A percentile compares a stretch with the other conserved stretches of the same genome.
These are phyloP conservation scores for Autographa pulchrina DNA, from an alignment of 2,888 invertebrate species.

Conservation along the genomic window DNA sequence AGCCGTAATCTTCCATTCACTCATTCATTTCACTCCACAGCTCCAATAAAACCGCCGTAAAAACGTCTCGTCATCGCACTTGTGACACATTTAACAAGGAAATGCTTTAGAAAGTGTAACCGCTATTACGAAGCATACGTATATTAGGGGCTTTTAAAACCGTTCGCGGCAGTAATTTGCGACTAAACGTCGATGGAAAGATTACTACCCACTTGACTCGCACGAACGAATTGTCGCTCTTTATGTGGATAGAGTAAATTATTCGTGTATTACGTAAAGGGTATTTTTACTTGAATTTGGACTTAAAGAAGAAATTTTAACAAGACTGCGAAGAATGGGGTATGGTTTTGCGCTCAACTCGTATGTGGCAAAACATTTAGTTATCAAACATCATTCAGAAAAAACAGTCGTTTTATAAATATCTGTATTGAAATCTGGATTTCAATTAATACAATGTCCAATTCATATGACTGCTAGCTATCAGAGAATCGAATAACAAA, in stretches of 20 bases:
- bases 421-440: no score
- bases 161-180: constrained; percentile 52
- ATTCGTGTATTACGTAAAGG: neutral
- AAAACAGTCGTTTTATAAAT: no score
- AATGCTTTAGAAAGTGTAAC: constrained; percentile 42
- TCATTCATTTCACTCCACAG: neutral
- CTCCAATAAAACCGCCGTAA: constrained; percentile 3
- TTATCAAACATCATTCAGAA: no score
- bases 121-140: constrained; percentile 48
- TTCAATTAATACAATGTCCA: no score
- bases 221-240: constrained; percentile 10
- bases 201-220: constrained; percentile 44
- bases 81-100: constrained; percentile 32
- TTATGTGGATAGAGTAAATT: neutral
- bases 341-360: no score
- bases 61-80: constrained; percentile 25
- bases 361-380: no score
- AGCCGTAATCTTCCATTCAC: neutral
- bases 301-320: no score
- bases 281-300: neutral
- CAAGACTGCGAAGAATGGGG: no score
- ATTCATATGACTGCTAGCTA: no score
- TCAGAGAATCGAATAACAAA: no score
- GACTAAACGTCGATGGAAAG: constrained; percentile 48
- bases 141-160: constrained; percentile 55